These are phyloP conservation scores for Monarcha castaneiventris DNA, from an alignment of 2,113 vertebrate genomes.

Conservation along the genomic window DNA sequence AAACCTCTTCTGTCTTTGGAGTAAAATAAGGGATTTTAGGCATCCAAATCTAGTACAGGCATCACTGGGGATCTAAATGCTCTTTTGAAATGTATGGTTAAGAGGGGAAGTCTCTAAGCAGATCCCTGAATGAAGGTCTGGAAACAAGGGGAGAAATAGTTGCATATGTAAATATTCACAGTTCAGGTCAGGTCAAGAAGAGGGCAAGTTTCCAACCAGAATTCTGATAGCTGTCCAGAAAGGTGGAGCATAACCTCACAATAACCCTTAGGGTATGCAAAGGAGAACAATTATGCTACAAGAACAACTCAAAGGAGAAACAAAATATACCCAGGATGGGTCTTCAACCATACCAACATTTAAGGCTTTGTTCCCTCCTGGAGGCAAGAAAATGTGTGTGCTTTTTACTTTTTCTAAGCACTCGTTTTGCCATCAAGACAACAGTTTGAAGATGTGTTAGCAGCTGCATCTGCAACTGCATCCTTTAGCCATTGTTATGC, in stretches of 20 bases:
- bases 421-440: neutral
- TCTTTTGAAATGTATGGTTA: neutral
- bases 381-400: neutral
- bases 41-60: neutral
- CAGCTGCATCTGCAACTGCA: neutral
- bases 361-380: rapidly evolving
- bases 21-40: neutral
- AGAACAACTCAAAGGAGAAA: neutral
- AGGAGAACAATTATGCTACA: neutral
- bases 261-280: neutral
- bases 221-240: neutral
- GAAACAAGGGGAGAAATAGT: neutral
- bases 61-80: rapidly evolving
- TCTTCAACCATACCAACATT: neutral
- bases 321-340: neutral
- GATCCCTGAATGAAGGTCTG: neutral
- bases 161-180: neutral
- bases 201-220: neutral
- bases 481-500: neutral
- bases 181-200: neutral
- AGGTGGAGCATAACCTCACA: neutral
- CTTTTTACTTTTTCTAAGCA: neutral
- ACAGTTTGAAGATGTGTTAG: neutral
- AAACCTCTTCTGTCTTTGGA: neutral
- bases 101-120: neutral